These are phyloP conservation scores for Sisyra terminalis DNA, from an alignment of 2,888 invertebrate species.

Conservation along the genomic window DNA sequence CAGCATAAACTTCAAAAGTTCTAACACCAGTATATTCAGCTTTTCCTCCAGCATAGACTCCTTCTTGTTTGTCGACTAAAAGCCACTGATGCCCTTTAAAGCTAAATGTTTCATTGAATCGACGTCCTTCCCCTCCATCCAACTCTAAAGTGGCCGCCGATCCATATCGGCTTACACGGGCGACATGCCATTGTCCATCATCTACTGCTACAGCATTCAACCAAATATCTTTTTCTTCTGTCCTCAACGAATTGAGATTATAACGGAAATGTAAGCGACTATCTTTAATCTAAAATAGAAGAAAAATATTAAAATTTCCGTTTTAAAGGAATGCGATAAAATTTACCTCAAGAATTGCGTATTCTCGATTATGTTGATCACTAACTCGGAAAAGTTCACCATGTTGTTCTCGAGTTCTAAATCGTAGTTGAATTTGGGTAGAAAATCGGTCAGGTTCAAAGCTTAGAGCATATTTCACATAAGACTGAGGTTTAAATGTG, in stretches of 20 bases:
- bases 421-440: constrained; percentile 82
- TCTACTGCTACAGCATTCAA: constrained; percentile 78
- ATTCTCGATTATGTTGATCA: constrained; percentile 87
- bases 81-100: constrained; percentile 87
- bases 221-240: constrained; percentile 84
- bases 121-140: constrained; percentile 87
- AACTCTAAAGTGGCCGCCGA: constrained; percentile 83
- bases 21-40: constrained; percentile 88
- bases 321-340: neutral
- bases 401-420: constrained; percentile 83
- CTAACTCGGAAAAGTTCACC: constrained; percentile 89
- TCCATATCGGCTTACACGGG: constrained; percentile 78
- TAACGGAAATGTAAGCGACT: constrained; percentile 80
- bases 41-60: constrained; percentile 90
- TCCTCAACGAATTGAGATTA: constrained; percentile 79
- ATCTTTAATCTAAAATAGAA: constrained; percentile 56
- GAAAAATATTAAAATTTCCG: neutral
- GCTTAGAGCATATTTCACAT: constrained; percentile 90
- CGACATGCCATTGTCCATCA: constrained; percentile 95
- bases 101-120: constrained; percentile 83
- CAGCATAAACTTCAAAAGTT: constrained; percentile 87
- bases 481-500: constrained; percentile 85
- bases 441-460: constrained; percentile 87
- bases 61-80: constrained; percentile 83
- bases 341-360: constrained; percentile 65